Base-by-base conservation (phyloP, 2,113 vertebrate genomes). In the Semnornis frantzii region DNA sequence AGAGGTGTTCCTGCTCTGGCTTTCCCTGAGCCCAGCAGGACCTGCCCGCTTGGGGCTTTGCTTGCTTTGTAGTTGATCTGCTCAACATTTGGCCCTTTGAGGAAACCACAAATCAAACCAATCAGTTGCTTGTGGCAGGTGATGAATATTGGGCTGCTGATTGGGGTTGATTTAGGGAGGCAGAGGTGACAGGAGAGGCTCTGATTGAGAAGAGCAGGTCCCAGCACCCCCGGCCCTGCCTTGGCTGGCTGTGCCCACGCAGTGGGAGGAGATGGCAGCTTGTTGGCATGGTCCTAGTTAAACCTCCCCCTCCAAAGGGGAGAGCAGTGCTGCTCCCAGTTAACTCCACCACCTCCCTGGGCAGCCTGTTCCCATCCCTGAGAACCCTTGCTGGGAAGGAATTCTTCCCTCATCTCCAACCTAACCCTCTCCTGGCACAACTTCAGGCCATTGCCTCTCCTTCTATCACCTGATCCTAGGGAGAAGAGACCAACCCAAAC, bases 191-290 rank as follows among this genome's bases (percentile, higher is more conserved):
- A 48, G 50, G 9, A 85, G 46, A 87, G 27, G n/a, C 31, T 74
- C 46, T 57, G 79, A 54, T 81, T 52, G 71, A 74, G 88, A 57
- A 57, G 5, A 65, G 39, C 42, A 59, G 50, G 42, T 87, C 74
- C 52, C 16, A 17, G 71, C 60, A 85, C 17, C 20, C n/a, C 63
- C 15, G n/a, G 5, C 39, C 21, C 31, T 68, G 46, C 85, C 81
- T 64, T 1, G 0, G 54, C 64, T 76, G 1, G 0, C 74, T 24
- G 18, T n/a, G 70, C 34, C 50, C 11, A 0, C 33, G 0, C 10
- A 31, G 37, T 27, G 65, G 69, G 6, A 77, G 80, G 33, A 81
- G 73, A 20, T 52, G 59, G 8, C 31, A 57, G 57, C 73, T 95
- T 48, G 57, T 93, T 91, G 88, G 88, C 4, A 2, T 39, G 65